A percentile compares a stretch with the other conserved stretches of the same genome.
These are phyloP conservation scores for Platyrinchus mystaceus DNA, from an alignment of 2,797 vertebrate species.

Conservation along the genomic window DNA sequence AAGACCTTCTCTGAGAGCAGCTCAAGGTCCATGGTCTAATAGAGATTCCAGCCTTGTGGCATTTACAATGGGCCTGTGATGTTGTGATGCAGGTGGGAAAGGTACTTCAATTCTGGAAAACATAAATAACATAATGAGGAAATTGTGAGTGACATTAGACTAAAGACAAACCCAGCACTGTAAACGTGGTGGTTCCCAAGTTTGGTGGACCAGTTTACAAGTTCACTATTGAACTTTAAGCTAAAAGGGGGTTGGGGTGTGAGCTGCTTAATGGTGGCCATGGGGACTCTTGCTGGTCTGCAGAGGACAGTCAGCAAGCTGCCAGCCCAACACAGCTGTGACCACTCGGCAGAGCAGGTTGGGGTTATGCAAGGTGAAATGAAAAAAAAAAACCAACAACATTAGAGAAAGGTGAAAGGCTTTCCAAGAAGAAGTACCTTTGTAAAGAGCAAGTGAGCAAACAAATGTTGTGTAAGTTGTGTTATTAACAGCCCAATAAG, in stretches of 20 bases:
- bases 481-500: conserved; percentile 22
- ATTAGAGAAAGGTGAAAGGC: neutral
- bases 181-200: neutral
- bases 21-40: neutral
- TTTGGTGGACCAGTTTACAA: neutral
- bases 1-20: neutral
- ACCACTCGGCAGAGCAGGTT: neutral
- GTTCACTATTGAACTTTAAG: neutral
- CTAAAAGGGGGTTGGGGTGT: neutral
- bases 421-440: neutral
- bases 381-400: neutral
- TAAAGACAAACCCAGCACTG: neutral
- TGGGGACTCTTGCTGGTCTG: rapidly evolving
- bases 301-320: neutral
- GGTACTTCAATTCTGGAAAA: neutral
- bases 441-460: neutral
- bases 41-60: neutral
- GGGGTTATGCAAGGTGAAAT: neutral
- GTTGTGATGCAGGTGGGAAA: neutral
- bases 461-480: conserved; percentile 6
- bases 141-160: neutral
- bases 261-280: neutral
- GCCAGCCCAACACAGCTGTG: neutral
- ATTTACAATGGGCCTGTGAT: neutral
- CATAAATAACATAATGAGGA: neutral